Evolutionary conservation across 2,113 vertebrate genomes (phyloP).

Genomic region (Rhineura floridana): DNA sequence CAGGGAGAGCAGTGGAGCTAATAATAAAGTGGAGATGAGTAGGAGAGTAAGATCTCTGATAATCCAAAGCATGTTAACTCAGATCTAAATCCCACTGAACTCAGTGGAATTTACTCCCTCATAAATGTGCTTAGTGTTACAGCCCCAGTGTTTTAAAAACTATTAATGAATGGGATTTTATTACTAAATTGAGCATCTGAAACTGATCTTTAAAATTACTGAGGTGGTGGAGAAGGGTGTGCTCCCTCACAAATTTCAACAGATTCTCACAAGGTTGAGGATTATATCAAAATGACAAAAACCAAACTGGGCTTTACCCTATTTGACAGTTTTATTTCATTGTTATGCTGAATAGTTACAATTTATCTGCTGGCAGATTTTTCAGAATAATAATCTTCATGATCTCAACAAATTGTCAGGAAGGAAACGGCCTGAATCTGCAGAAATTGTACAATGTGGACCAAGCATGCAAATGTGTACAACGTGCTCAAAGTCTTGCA

Average conservation of each 20-base stretch:
- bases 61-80: background rate
- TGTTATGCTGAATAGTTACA: background rate
- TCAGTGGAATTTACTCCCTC: no score
- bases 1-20: background rate
- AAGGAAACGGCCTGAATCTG: background rate
- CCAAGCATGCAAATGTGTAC: background rate
- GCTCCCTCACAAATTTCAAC: background rate
- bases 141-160: background rate
- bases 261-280: background rate
- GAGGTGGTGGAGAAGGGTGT: background rate
- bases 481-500: background rate
- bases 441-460: no score
- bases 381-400: background rate
- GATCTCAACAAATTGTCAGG: background rate
- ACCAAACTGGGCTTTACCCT: background rate
- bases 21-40: background rate
- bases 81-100: background rate
- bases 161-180: background rate
- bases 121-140: background rate
- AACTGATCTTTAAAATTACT: background rate
- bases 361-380: background rate
- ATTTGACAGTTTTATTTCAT: background rate
- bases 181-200: background rate
- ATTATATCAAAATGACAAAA: background rate
- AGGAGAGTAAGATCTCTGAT: background rate